phyloP scores from a whole-genome alignment of 1,140 invertebrate genomes.

The Trinorchestia longiramus region DNA sequence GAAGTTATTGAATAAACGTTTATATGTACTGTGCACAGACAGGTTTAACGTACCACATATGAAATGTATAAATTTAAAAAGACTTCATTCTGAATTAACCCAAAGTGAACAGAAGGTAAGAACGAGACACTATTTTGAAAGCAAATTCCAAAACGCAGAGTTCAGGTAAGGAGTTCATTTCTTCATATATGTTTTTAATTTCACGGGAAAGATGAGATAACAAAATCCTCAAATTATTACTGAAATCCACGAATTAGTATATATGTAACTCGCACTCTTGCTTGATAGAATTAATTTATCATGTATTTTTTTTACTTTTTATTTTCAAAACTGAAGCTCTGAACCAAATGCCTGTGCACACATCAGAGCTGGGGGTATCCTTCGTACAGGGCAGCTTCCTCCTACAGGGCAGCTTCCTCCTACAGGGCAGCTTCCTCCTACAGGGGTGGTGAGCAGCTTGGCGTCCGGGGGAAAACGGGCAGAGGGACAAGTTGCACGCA shows the following conservation, averaged over 20 bases:
- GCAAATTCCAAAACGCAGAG: not conserved
- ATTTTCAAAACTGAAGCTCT: not conserved
- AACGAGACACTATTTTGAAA: not conserved
- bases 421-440: too few species aligned
- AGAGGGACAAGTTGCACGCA: not conserved
- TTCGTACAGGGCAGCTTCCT: too few species aligned
- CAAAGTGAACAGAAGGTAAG: not conserved
- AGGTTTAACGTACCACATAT: not conserved
- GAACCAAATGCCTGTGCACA: too few species aligned
- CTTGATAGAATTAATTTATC: not conserved
- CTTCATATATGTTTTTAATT: not conserved
- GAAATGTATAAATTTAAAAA: not conserved
- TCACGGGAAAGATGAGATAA: not conserved
- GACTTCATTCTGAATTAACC: not conserved
- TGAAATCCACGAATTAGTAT: not conserved
- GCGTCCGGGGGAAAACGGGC: not conserved
- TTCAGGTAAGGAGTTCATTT: not conserved
- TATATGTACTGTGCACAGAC: not conserved
- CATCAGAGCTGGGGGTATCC: too few species aligned
- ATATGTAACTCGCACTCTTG: not conserved
- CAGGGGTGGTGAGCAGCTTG: not conserved
- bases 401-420: too few species aligned
- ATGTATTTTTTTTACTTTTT: not conserved
- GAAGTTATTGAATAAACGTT: not conserved
- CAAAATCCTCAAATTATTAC: not conserved